Percentiles rank a stretch among this genome's conserved stretches.
These are phyloP conservation scores for Erpornis zantholeuca DNA, from an alignment of 2,113 vertebrate species.

Conservation along the genomic window DNA sequence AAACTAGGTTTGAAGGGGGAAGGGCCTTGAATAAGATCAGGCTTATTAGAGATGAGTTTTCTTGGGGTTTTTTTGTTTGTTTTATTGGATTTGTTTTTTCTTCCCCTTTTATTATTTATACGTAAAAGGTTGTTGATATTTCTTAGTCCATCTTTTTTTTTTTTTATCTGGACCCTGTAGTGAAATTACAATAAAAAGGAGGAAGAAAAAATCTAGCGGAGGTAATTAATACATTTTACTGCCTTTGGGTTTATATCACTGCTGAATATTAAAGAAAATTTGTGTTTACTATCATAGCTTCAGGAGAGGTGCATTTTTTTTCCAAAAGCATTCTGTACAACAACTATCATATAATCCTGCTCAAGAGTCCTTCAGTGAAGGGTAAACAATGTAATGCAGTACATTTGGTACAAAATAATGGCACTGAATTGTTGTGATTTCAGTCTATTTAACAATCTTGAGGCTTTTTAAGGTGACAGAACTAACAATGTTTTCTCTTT, in stretches of 20 bases:
- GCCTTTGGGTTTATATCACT: neutral
- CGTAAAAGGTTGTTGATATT: neutral
- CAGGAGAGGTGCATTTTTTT: constrained; percentile 3
- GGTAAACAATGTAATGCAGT: neutral
- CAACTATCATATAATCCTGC: neutral
- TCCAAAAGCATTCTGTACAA: neutral
- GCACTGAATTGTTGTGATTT: neutral
- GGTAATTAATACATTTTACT: neutral
- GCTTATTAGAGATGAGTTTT: neutral
- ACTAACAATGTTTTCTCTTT: neutral
- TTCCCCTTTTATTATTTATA: neutral
- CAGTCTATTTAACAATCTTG: neutral
- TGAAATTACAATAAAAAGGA: neutral
- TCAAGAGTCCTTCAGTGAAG: neutral
- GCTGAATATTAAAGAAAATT: neutral
- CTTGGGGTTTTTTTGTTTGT: neutral
- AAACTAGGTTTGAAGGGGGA: neutral
- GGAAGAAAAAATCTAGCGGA: neutral
- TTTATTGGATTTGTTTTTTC: neutral
- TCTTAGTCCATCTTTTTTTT: neutral
- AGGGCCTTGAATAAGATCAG: neutral
- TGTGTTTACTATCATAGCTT: neutral
- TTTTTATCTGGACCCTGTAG: neutral
- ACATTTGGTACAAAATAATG: neutral
- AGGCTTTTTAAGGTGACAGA: neutral